Evolutionary conservation across 2,888 invertebrate species (phyloP), one percentile per base, ranked within the genome.

Genomic region (Frankliniella intonsa): DNA sequence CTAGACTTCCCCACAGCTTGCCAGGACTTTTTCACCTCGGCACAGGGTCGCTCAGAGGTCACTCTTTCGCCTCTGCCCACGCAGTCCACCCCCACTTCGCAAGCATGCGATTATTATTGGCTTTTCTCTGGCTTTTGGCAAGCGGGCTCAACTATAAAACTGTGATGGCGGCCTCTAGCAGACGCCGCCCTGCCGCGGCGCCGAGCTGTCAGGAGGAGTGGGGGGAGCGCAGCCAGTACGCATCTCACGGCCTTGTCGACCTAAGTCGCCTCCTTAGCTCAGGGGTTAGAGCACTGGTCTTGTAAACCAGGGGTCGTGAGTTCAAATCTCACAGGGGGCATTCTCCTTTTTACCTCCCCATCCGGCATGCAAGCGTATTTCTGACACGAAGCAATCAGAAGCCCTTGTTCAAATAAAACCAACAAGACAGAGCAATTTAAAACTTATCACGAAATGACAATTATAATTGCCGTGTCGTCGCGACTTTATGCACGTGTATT

Each of bases 261-360:
- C 5, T 22, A 76, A 12, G 22, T n/a, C 69, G 69, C 69, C 69
- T 76, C 69, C 69, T 76, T 76, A 76, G 69, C 69, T 76, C 69
- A 76, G 69, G 69, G 69, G 69, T 76, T 76, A 76, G 69, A 76
- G 69, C 69, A 76, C 69, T 76, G 69, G 69, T 76, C 69, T 76
- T 76, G 69, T 76, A 76, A 76, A 76, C 69, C 69, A 76, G 69
- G 69, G 69, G 69, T 76, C 69, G 69, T 76, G 69, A 76, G 69
- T 76, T 76, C 69, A 76, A 76, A 76, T 76, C 69, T 76, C 69
- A 76, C 69, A 76, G 69, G 69, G 69, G 69, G 69, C 69, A 76
- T 22, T 19, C 3, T 8, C 25, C 12, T 76, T 76, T 76, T 25
- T 76, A 1, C 69, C 22, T 2, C 38, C 38, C n/a, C n/a, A n/a